Base-by-base conservation (phyloP, 2,888 invertebrate species). In the Napeogenes inachia region DNA sequence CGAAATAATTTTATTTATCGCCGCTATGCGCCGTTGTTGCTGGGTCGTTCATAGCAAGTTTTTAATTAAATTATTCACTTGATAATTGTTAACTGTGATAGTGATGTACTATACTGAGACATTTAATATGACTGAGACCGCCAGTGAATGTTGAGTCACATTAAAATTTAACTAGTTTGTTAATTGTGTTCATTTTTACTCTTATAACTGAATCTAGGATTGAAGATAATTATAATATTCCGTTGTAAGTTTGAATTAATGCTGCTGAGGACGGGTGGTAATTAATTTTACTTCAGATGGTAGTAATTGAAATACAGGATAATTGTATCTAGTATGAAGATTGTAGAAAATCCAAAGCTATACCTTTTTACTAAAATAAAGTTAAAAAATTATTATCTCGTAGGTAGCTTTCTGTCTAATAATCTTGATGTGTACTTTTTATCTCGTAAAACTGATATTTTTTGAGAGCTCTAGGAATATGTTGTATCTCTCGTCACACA, bases 11-110 rank as follows among this genome's bases (percentile, higher is more conserved):
- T 85, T 87, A 86, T 88, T 86, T 87, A 87, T 84, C 71, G 84
- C 75, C 75, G 76, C 76, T 75, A 75, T 70, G 77, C 75, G 73
- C 74, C 75, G 74, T 72, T 75, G 79, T 77, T 74, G 76, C 73
- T 71, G 69, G 70, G 71, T 73, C 73, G 81, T 77, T 75, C 75
- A 78, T 76, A 80, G 75, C 71, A 79, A 85, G 77, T 84, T 87
- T 83, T 85, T 82, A 86, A 86, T 87, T 81, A 85, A 86, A 84
- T 87, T 86, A 87, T 85, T 79, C 77, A 78, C 78, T 81, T 80
- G 77, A 78, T 81, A 81, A 84, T 82, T 83, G 81, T 78, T 74
- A 69, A 61, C 60, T 63, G 59, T 63, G 64, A 63, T 66, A 66
- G 64, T 63, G 61, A 55, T 58, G 62, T 69, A 60, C 61, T 68